Conservation (phyloP, 2,888 invertebrate genomes). For the Eumacrocentrus americanus region DNA sequence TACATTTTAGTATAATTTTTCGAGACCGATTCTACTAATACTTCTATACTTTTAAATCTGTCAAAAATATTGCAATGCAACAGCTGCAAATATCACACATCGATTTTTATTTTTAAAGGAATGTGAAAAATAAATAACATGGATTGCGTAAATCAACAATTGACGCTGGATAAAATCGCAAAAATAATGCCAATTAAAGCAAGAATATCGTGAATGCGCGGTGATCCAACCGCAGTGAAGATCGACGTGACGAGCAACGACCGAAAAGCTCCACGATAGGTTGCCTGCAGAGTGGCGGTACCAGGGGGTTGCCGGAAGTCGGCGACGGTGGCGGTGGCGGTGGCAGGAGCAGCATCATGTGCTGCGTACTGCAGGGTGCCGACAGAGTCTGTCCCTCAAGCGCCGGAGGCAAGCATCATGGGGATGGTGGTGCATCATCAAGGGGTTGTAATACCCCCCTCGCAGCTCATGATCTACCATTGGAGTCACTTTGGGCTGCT, state of each 20-base stretch:
- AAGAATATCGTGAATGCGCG: slow-evolving; percentile 4
- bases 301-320: slow-evolving; percentile 46
- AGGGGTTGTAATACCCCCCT: slow-evolving; percentile 31
- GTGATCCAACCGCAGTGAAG: neutral
- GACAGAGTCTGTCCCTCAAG: slow-evolving; percentile 55
- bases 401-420: slow-evolving; percentile 46
- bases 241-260: slow-evolving; percentile 30
- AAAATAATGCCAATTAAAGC: slow-evolving; percentile 2
- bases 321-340: slow-evolving; percentile 44
- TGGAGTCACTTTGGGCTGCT: slow-evolving; percentile 60
- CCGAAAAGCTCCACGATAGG: slow-evolving; percentile 54
- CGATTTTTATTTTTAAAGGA: no score
- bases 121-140: neutral
- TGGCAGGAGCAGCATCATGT: slow-evolving; percentile 52
- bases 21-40: no score
- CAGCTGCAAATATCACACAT: no score
- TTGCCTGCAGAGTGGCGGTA: slow-evolving; percentile 57
- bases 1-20: no score
- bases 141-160: neutral
- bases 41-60: no score
- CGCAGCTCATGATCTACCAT: slow-evolving; percentile 47
- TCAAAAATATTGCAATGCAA: no score
- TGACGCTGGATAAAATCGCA: neutral
- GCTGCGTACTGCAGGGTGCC: slow-evolving; percentile 57
- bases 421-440: slow-evolving; percentile 37